Evolutionary conservation across 2,888 invertebrate genomes (phyloP), one percentile per base, ranked within the genome.

Genomic region (Euclidia mi): DNA sequence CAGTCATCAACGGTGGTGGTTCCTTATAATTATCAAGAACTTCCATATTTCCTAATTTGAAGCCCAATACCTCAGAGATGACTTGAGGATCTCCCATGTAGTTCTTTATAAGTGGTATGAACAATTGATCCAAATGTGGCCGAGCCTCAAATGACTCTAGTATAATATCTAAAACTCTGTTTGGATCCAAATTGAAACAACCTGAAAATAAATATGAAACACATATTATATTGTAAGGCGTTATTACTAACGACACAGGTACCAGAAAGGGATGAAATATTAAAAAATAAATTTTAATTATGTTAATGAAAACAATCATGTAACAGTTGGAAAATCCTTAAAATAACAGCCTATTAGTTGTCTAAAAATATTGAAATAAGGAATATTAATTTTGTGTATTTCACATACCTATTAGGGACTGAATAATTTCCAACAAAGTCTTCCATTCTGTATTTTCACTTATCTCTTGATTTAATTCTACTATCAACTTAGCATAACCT

Each of bases 171-270:
- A 99, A 94, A 10, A 99, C 99, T 82, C 99, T 95, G 90, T 99
- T 99, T 2, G 99, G 99, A 92, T 99, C 99, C 86, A 99, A 96
- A 94, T 99, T 99, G 88, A 99, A 99, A 89, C 99, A 99, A 81
- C 99, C 99, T 98, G 87, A 40, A 94, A 95, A 51, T 11, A 17
- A 15, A 17, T 31, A 9, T n/a, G n/a, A n/a, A n/a, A n/a, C n/a
- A n/a, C n/a, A n/a, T n/a, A n/a, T n/a, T n/a, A n/a, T 7, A 25
- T 6, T 25, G 20, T 6, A 25, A 25, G 0, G 20, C 20, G 6
- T 20, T 20, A 20, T 25, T 25, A 25, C 7, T 25, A 25, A 6
- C 20, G 4, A 25, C 20, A 6, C 2, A 43, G 29, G 6, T 29
- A 43, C 10, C 11, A 17, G 10, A n/a, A n/a, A n/a, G n/a, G n/a